A percentile compares a stretch with the other conserved stretches of the same genome.
These are phyloP conservation scores for Gymnodraco acuticeps DNA, from an alignment of 2,797 vertebrate species.

Conservation along the genomic window DNA sequence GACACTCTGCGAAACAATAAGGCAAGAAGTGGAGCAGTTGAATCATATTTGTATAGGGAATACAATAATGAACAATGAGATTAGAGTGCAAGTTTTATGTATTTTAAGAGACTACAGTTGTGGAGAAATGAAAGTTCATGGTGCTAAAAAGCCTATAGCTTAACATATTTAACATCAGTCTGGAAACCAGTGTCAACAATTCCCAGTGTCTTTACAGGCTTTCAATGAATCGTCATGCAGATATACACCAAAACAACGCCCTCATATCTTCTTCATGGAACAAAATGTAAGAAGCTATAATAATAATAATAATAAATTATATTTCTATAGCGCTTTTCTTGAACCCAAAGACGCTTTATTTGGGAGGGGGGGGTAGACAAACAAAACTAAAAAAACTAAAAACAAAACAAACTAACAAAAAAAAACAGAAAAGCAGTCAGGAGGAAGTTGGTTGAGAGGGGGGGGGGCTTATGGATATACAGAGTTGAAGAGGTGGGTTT, in stretches of 20 bases:
- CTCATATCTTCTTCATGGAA: conserved; percentile 24
- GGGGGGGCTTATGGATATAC: no score
- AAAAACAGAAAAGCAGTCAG: no score
- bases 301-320: no score
- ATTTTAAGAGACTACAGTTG: conserved; percentile 13
- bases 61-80: conserved; percentile 3
- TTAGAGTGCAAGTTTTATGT: conserved; percentile 11
- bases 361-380: no score
- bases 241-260: conserved; percentile 12
- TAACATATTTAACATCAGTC: background rate
- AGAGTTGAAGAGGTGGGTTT: no score
- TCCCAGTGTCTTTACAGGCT: conserved; percentile 16
- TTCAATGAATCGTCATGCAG: conserved; percentile 20
- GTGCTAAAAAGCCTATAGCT: background rate
- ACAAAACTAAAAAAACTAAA: no score
- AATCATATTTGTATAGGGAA: conserved; percentile 33
- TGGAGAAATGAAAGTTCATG: background rate
- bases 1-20: conserved; percentile 46
- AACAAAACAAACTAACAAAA: no score
- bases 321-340: no score
- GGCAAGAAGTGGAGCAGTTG: conserved; percentile 19
- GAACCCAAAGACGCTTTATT: no score
- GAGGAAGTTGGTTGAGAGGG: no score
- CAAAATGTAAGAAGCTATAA: conserved; percentile 11
- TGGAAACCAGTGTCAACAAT: conserved; percentile 15